These are phyloP conservation scores for Sisyra nigra DNA, from an alignment of 2,888 invertebrate species.

Conservation along the genomic window DNA sequence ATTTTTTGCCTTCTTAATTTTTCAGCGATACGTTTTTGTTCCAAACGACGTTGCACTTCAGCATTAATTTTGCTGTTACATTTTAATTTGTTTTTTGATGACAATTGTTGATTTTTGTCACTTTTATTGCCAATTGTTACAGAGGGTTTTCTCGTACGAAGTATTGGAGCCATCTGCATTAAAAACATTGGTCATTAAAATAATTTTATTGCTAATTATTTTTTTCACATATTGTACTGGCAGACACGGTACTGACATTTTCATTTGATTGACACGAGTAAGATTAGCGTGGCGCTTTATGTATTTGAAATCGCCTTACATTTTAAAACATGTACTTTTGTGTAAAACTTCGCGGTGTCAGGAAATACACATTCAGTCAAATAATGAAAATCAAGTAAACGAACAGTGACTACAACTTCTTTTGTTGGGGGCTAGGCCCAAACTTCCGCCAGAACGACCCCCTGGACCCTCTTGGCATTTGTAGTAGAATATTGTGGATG, in stretches of 20 bases:
- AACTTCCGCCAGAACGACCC: too few species aligned
- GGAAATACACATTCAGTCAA: too few species aligned
- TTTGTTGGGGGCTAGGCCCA: too few species aligned
- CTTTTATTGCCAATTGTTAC: not conserved
- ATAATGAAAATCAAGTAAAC: too few species aligned
- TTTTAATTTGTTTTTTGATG: not conserved
- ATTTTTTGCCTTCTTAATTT: conserved; percentile 1
- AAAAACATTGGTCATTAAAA: not conserved
- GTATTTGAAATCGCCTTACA: too few species aligned
- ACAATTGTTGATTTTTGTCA: not conserved
- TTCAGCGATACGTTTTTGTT: conserved; percentile 2
- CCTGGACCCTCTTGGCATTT: too few species aligned
- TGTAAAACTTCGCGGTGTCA: too few species aligned
- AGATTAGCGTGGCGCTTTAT: too few species aligned
- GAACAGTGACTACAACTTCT: too few species aligned
- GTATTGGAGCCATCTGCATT: conserved; percentile 3
- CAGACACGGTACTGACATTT: not conserved
- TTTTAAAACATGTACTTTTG: too few species aligned
- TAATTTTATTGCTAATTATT: not conserved
- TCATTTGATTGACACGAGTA: too few species aligned
- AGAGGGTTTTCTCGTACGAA: not conserved
- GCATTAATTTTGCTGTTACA: not conserved
- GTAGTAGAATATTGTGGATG: too few species aligned
- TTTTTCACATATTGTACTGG: not conserved
- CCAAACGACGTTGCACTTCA: conserved; percentile 2